Base-by-base conservation (phyloP, 2,113 vertebrate species). In the Morone saxatilis region DNA sequence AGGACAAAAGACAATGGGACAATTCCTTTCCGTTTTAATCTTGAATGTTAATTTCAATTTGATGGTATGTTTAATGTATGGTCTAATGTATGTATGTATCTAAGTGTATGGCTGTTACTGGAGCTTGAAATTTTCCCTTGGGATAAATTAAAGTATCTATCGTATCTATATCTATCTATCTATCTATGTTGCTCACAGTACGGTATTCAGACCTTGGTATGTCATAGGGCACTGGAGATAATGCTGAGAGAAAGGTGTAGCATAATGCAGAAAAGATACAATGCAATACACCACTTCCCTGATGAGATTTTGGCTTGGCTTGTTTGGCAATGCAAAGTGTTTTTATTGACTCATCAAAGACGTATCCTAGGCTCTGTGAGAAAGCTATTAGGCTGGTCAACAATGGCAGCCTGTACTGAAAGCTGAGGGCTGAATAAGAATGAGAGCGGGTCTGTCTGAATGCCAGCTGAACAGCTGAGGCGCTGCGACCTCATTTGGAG, bases 341-440 rank as follows among this genome's bases (percentile, higher is more conserved):
- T 88, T 91, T 90, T 90, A 92, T 91, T 92, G 86, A 86, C 89
- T 89, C 88, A 85, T 94, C 91, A 91, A 82, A 83, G 72, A 79
- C 13, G 50, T 76, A 62, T 79, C 78, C 71, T 31, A 16, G 59
- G 65, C 78, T 83, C 62, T 69, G 69, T 84, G 78, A 83, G 78
- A 92, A 91, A 88, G 89, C 87, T 81, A 92, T 91, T 90, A 89
- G 66, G 59, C 85, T 71, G 82, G 90, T 90, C 81, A 84, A 93
- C 91, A 90, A 81, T 86, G 81, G 86, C 86, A 81, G 82, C 80
- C 79, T 90, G 76, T 84, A 79, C 70, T 76, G 69, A 84, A 86
- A 54, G 89, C 88, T 81, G 72, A 41, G 80, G 81, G 73, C 48
- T 82, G 87, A 89, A 83, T 89, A 76, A 81, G 83, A 93, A 90